Evolutionary conservation across 2,888 invertebrate species (phyloP).

Genomic region (Acholoe squamosa): DNA sequence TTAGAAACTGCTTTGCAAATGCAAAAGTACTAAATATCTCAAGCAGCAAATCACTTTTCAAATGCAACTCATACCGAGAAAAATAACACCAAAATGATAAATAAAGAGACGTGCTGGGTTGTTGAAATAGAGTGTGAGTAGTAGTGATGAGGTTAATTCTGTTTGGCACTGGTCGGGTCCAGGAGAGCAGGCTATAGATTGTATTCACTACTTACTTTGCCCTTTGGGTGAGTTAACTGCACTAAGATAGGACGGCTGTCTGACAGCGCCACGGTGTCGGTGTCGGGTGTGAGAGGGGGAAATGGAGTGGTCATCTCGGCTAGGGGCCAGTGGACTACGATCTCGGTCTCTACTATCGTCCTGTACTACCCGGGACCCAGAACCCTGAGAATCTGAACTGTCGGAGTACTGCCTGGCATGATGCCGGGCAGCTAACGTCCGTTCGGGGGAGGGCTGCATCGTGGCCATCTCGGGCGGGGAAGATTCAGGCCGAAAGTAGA

Average conservation of each 20-base stretch:
- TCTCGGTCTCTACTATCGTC: slow-evolving; percentile 37
- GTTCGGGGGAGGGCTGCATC: slow-evolving; percentile 66
- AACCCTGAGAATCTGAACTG: slow-evolving; percentile 50
- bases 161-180: slow-evolving; percentile 10
- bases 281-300: slow-evolving; percentile 40
- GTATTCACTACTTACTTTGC: slow-evolving; percentile 49
- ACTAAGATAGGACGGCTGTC: slow-evolving; percentile 81
- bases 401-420: slow-evolving; percentile 25
- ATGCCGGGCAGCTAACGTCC: not conserved
- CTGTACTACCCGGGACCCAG: slow-evolving; percentile 25
- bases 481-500: slow-evolving; percentile 66
- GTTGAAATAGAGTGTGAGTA: slow-evolving; percentile 14
- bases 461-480: slow-evolving; percentile 46
- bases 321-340: slow-evolving; percentile 56
- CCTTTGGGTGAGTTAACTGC: slow-evolving; percentile 79
- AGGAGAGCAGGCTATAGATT: not conserved
- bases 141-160: not conserved
- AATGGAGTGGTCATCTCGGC: not conserved
- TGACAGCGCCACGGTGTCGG: slow-evolving; percentile 59
- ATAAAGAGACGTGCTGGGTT: not conserved
- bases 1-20: slow-evolving; percentile 45
- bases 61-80: not conserved
- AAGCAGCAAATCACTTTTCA: slow-evolving; percentile 26
- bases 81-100: not conserved
- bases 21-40: not conserved